Conservation (phyloP, 2,888 invertebrate genomes). For the Thymelicus sylvestris region DNA sequence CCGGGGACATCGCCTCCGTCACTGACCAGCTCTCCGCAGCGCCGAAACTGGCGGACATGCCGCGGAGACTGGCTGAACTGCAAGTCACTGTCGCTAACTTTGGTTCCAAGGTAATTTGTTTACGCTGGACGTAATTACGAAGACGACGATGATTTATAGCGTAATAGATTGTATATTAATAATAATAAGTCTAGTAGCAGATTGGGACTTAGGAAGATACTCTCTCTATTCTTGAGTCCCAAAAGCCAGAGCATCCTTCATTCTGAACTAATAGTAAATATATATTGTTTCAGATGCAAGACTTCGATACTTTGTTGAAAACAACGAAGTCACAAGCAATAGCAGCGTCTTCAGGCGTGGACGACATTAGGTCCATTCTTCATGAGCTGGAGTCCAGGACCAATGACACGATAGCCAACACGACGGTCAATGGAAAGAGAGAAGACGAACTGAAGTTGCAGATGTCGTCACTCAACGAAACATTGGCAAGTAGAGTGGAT, state of each 20-base stretch:
- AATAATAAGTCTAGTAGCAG: neutral
- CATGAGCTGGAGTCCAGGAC: constrained; percentile 65
- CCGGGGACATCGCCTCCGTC: constrained; percentile 79
- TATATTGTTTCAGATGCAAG: constrained; percentile 72
- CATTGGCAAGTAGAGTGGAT: constrained; percentile 62
- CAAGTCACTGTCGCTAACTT: constrained; percentile 84
- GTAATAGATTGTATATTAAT: too few species aligned
- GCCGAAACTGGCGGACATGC: constrained; percentile 85
- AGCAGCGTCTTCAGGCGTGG: constrained; percentile 69
- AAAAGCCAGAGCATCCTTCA: neutral
- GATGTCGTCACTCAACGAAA: constrained; percentile 61
- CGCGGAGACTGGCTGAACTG: constrained; percentile 81
- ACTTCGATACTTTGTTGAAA: constrained; percentile 70
- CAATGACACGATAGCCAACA: constrained; percentile 72
- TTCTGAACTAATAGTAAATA: neutral
- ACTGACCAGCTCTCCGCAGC: constrained; percentile 84
- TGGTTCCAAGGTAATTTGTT: constrained; percentile 82
- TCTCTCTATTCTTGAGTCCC: too few species aligned
- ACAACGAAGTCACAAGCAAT: constrained; percentile 73
- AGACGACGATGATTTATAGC: too few species aligned
- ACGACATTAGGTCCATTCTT: constrained; percentile 65
- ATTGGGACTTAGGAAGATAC: neutral
- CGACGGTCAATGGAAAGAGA: constrained; percentile 57
- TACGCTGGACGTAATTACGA: neutral
- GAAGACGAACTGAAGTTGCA: constrained; percentile 62